Conservation (phyloP, 2,888 invertebrate species). For the Trilocha varians region DNA sequence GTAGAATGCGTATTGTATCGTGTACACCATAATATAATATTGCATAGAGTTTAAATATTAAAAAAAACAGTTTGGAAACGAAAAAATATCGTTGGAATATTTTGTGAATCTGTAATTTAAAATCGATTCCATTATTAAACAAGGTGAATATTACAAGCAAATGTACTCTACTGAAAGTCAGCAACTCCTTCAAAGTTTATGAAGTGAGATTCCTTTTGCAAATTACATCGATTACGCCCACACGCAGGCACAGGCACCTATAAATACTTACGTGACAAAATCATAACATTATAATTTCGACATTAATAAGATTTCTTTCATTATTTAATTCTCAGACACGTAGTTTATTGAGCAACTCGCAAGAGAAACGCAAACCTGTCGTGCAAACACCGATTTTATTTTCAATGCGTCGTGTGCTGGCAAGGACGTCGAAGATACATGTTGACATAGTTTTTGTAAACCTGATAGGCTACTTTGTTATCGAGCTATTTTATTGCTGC, state of each 20-base stretch:
- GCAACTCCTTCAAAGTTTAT: no score
- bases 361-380: neutral
- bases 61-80: no score
- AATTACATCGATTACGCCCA: neutral
- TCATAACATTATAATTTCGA: neutral
- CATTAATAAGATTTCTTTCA: neutral
- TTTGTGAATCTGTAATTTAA: no score
- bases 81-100: no score
- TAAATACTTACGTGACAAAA: neutral
- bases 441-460: constrained; percentile 2
- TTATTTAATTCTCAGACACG: neutral
- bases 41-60: no score
- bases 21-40: neutral
- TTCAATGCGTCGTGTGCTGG: neutral
- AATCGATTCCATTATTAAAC: no score
- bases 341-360: neutral
- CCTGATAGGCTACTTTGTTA: neutral
- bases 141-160: no score
- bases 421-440: constrained; percentile 3
- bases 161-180: no score
- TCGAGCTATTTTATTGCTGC: neutral
- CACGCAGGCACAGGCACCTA: no score
- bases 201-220: no score
- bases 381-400: neutral
- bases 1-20: neutral